Evolutionary conservation across 2,113 vertebrate genomes (phyloP).

Genomic region (Rhinoptilus africanus): DNA sequence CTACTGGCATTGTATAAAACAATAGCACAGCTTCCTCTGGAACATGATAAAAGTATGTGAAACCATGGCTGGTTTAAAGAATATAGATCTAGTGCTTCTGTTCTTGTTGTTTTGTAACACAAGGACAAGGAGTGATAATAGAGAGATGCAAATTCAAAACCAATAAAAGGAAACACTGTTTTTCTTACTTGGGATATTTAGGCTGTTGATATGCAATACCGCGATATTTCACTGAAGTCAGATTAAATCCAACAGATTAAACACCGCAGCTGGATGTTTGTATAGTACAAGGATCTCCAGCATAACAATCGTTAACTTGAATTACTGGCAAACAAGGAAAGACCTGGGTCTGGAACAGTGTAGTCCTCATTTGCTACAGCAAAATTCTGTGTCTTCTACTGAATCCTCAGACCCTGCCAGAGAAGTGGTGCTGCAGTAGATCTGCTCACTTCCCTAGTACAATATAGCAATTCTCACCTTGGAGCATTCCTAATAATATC

Average conservation of each 20-base stretch:
- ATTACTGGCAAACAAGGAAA: neutral
- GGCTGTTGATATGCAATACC: neutral
- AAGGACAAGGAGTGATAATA: neutral
- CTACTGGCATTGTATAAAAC: constrained; percentile 2
- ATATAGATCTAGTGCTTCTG: neutral
- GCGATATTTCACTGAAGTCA: neutral
- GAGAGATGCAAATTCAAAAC: neutral
- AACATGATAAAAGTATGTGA: neutral
- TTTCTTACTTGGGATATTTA: neutral
- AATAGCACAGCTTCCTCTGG: constrained; percentile 3
- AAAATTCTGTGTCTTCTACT: neutral
- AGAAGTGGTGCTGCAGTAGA: neutral
- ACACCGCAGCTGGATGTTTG: neutral
- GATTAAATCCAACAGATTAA: neutral
- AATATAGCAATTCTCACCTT: neutral
- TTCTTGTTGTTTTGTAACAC: neutral
- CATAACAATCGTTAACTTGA: neutral
- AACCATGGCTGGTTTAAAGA: neutral
- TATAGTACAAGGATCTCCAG: neutral
- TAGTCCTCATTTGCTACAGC: neutral
- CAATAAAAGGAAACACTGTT: neutral
- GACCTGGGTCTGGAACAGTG: neutral
- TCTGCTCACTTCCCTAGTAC: neutral
- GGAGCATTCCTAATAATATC: neutral
- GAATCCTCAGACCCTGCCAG: neutral